Percentiles rank a stretch among this genome's conserved stretches.
Conservation (phyloP, 2,888 invertebrate species). For the Plutella xylostella region DNA sequence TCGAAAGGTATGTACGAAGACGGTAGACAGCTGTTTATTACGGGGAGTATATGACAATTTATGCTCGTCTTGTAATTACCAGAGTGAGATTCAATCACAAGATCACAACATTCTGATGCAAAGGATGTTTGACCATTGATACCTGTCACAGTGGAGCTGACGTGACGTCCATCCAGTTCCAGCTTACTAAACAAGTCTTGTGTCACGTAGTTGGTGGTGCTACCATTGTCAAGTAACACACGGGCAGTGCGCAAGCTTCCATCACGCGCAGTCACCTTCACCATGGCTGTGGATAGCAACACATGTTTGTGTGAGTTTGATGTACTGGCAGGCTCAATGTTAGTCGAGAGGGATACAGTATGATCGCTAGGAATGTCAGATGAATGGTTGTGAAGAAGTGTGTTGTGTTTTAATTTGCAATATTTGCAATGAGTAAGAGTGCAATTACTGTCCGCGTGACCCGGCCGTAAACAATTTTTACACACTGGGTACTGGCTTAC, state of each 20-base stretch:
- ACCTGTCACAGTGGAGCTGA: constrained; percentile 13
- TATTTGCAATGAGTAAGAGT: constrained; percentile 17
- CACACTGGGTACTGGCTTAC: constrained; percentile 11
- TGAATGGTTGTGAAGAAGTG: neutral
- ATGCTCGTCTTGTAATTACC: constrained; percentile 12
- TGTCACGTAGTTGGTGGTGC: constrained; percentile 7
- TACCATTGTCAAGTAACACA: constrained; percentile 18
- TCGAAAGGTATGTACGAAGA: constrained; percentile 2
- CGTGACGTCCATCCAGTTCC: constrained; percentile 7
- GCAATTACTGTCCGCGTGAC: constrained; percentile 14
- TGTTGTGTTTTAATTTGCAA: constrained; percentile 14
- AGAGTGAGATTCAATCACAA: constrained; percentile 12
- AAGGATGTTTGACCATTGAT: constrained; percentile 16
- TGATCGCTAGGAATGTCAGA: neutral
- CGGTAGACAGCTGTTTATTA: constrained; percentile 9
- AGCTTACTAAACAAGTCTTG: constrained; percentile 1
- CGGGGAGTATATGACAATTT: constrained; percentile 15
- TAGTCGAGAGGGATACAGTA: neutral
- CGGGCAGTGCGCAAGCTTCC: constrained; percentile 15
- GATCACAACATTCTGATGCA: constrained; percentile 14
- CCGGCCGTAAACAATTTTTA: constrained; percentile 9
- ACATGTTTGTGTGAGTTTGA: neutral
- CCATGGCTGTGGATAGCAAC: constrained; percentile 20
- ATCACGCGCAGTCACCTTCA: constrained; percentile 13
- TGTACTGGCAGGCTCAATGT: constrained; percentile 6